Percentiles rank a stretch among this genome's conserved stretches.
Evolutionary conservation across 2,113 vertebrate genomes (phyloP).

Genomic region (Lanius collurio): DNA sequence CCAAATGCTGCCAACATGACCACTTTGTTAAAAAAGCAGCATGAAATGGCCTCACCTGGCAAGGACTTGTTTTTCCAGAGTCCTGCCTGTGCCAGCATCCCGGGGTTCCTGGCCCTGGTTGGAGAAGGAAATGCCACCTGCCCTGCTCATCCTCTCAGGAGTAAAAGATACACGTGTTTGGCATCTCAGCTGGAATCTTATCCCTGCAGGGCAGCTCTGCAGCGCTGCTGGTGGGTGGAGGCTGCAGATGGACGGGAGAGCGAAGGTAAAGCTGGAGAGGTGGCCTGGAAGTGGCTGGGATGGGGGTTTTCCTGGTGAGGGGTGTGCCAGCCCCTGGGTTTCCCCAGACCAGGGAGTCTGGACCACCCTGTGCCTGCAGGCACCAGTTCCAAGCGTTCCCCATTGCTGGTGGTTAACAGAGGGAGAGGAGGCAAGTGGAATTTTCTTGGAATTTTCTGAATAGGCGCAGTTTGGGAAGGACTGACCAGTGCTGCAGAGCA

Average conservation of each 20-base stretch:
- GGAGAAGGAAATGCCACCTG: not conserved
- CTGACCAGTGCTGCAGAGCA: not conserved
- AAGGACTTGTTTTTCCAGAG: not conserved
- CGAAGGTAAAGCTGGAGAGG: not conserved
- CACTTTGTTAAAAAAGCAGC: not conserved
- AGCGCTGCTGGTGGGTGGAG: not conserved
- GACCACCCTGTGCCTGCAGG: not conserved
- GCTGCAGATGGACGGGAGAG: accelerated
- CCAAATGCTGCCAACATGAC: not conserved
- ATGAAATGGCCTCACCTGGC: not conserved
- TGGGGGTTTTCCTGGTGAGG: not conserved
- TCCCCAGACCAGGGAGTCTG: not conserved
- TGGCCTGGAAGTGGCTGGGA: not conserved
- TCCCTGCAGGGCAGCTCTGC: not conserved
- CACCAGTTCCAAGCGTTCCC: not conserved
- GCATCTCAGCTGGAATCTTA: not conserved
- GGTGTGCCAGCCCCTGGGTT: not conserved
- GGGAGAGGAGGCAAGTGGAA: not conserved
- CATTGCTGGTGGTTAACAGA: not conserved
- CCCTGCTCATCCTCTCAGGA: not conserved
- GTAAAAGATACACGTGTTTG: not conserved
- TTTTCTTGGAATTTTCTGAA: not conserved
- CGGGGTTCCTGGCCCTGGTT: not conserved
- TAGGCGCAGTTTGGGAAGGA: accelerated
- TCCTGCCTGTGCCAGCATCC: not conserved